Evolutionary conservation across 2,888 invertebrate species (phyloP).

Genomic region (Adelphocoris suturalis): DNA sequence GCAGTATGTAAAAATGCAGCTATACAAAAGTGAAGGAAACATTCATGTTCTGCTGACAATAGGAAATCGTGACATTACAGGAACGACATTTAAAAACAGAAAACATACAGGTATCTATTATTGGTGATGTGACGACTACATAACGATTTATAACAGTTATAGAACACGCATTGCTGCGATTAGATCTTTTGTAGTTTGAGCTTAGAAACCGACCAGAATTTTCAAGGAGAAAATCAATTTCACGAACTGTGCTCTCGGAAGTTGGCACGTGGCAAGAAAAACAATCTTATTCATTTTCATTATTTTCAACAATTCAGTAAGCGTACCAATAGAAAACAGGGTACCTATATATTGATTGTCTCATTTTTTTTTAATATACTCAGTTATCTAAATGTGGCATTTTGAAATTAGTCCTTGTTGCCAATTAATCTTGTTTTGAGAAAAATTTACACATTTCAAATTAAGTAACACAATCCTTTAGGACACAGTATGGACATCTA

Average conservation of each 20-base stretch:
- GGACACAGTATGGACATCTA: background rate
- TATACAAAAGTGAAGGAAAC: conserved; percentile 7
- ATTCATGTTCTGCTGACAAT: background rate
- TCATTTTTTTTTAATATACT: background rate
- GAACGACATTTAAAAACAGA: background rate
- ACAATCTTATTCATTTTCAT: background rate
- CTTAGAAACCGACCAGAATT: background rate
- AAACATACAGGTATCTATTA: background rate
- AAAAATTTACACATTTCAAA: background rate
- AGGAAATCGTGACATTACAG: background rate
- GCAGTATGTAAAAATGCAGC: background rate
- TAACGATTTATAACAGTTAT: background rate
- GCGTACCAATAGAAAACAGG: background rate
- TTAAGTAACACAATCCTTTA: background rate
- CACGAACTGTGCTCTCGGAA: background rate
- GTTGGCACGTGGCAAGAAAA: background rate
- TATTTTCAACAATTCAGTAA: background rate
- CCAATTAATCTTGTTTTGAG: background rate
- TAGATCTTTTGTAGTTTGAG: background rate
- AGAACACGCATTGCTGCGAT: background rate
- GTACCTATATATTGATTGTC: conserved; percentile 23
- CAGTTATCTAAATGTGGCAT: background rate
- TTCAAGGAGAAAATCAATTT: background rate
- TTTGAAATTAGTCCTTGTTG: background rate
- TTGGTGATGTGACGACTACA: too few species aligned